A percentile compares a stretch with the other conserved stretches of the same genome.
Evolutionary conservation across 2,797 vertebrate genomes (phyloP).

Genomic region (Phrynocephalus forsythii): DNA sequence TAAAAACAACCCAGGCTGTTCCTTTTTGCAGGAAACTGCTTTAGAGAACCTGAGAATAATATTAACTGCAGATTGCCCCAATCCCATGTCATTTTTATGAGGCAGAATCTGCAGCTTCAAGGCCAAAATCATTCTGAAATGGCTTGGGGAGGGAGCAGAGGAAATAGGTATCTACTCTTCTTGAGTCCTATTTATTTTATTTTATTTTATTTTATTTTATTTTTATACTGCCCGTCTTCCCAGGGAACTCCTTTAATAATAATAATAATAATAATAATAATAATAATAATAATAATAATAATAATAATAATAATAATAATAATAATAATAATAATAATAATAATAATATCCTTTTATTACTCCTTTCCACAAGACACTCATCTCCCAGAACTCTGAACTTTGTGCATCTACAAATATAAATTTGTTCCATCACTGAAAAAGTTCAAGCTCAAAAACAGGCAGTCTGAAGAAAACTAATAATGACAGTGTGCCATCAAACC

Average conservation of each 20-base stretch:
- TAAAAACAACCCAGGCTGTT: background rate
- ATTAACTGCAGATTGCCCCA: background rate
- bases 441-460: constrained; percentile 10
- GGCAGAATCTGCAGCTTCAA: background rate
- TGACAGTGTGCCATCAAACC: too few species aligned
- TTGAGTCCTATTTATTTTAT: constrained; percentile 42
- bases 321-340: too few species aligned
- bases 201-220: background rate
- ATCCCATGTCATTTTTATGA: background rate
- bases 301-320: too few species aligned
- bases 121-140: background rate
- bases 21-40: background rate
- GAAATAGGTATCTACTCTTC: too few species aligned
- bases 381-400: constrained; percentile 54
- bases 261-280: too few species aligned
- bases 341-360: constrained; percentile 2
- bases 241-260: background rate
- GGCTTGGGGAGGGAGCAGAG: background rate
- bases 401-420: constrained; percentile 31
- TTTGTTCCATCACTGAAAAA: constrained; percentile 32
- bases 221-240: background rate
- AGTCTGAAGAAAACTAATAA: constrained; percentile 10
- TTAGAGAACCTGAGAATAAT: background rate
- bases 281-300: too few species aligned
- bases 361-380: constrained; percentile 47